These are phyloP conservation scores for Emydura subglobosa DNA, from an alignment of 2,113 vertebrate genomes.

Conservation along the genomic window DNA sequence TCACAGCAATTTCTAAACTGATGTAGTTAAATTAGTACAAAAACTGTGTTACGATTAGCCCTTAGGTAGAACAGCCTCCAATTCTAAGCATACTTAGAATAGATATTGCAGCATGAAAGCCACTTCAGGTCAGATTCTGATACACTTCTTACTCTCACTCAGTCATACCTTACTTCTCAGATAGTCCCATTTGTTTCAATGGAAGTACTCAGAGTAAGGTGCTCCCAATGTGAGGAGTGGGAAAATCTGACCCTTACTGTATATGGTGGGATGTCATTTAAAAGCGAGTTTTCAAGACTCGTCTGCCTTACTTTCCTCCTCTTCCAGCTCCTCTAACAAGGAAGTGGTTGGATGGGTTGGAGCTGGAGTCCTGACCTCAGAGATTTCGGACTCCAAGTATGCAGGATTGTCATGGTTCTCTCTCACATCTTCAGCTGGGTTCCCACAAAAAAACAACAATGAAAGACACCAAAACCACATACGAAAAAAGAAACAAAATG, in stretches of 20 bases:
- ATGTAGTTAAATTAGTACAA: no score
- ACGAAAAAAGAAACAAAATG: not conserved
- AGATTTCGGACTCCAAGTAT: constrained; percentile 63
- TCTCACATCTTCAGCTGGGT: constrained; percentile 83
- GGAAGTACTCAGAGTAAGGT: not conserved
- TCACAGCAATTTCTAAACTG: not conserved
- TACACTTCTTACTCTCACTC: not conserved
- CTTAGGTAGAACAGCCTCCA: not conserved
- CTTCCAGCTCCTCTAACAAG: constrained; percentile 83
- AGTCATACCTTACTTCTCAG: not conserved
- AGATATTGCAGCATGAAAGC: not conserved
- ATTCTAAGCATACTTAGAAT: not conserved
- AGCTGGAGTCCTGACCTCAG: constrained; percentile 57
- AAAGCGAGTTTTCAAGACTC: not conserved
- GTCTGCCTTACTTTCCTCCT: constrained; percentile 91
- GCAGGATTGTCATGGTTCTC: constrained; percentile 68
- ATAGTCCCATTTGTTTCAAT: not conserved
- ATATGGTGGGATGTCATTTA: not conserved
- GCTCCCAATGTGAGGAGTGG: not conserved
- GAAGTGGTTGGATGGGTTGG: constrained; percentile 51
- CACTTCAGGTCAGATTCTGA: not conserved
- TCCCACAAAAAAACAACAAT: not conserved
- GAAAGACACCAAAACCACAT: not conserved
- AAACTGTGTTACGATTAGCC: not conserved
- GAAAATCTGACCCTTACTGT: not conserved